Evolutionary conservation across 1,140 invertebrate genomes (phyloP), one percentile per base, ranked within the genome.

Genomic region (Ostrea edulis): DNA sequence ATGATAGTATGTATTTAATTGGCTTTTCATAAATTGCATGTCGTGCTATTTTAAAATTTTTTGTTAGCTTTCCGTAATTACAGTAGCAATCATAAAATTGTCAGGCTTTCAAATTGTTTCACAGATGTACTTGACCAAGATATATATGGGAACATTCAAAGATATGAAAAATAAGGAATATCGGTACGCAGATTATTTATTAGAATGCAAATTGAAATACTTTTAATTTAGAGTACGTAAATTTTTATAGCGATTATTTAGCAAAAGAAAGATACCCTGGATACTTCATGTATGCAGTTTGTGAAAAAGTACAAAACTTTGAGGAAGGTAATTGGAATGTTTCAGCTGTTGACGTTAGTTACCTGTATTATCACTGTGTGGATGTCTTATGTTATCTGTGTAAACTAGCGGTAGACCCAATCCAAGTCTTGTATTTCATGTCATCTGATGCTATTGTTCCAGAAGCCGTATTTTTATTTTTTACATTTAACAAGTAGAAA

Each of bases 401-500:
- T 62, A 62, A 20, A 62, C n/a, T 62, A 20, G 17, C 54, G 55
- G 7, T 62, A 62, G 55, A 62, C 5, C 17, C n/a, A 62, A 20
- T 62, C 55, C 55, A 17, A 17, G 20, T 62, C n/a, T 62, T 17
- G 17, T 62, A 17, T n/a, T 62, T 17, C n/a, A 7, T n/a, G 17
- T n/a, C 55, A 17, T 20, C 55, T 62, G 55, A 62, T 62, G 55
- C 55, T 62, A 62, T 62, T 62, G 55, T 62, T 20, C 17, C 55
- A n/a, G 55, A 20, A 62, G 55, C 17, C 17, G n/a, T 62, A 62
- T 62, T 62, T 62, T 62, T 62, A 62, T 62, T 62, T 62, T 62
- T 20, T 62, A 62, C 55, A 62, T 20, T 58, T 62, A 62, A 62
- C 55, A 62, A 62, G 55, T 62, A 62, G 55, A 62, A 62, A 62